Evolutionary conservation across 2,113 vertebrate genomes (phyloP), one percentile per base, ranked within the genome.

Genomic region (Ptychochromis oligacanthus): DNA sequence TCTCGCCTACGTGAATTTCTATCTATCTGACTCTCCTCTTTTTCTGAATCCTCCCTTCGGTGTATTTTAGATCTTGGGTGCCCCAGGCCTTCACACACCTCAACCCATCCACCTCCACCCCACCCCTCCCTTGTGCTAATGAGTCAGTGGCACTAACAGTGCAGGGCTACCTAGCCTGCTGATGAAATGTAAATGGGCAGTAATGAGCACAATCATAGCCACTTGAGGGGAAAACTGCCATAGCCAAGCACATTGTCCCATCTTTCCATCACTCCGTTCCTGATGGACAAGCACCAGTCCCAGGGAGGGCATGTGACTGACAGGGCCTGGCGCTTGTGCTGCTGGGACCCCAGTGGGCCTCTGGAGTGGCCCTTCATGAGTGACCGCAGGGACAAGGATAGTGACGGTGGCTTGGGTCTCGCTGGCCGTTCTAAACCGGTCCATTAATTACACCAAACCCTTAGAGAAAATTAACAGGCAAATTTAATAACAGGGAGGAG

Each of bases 101-200:
- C 91, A 59, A 77, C 78, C 72, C 67, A 46, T 20, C 67, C 67
- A 72, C 43, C 67, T 49, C 74, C 64, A 80, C 58, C 31, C 62
- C 79, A 24, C 22, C 59, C 72, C 43, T 59, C 36, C 59, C 75
- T 75, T 80, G 82, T 85, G 80, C 89, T 90, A 94, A 94, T 92
- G 91, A 94, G 82, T 89, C 55, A 13, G 72, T 67, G 83, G 96
- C 79, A 90, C 91, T 93, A 94, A 91, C 90, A 74, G 89, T 18
- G 80, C 79, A 49, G 61, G 86, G 90, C 91, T 91, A 92, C 90
- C 96, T 97, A 96, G 97, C 96, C 95, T 93, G 95, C 96, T 97
- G 97, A 97, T 97, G 96, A 97, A 97, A 97, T 97, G 97, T 96
- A 97, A 97, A 97, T 97, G 96, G 96, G 94, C 96, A 97, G 96